Evolutionary conservation across 2,797 vertebrate species (phyloP), one percentile per base, ranked within the genome.

Genomic region (Streptopelia turtur): DNA sequence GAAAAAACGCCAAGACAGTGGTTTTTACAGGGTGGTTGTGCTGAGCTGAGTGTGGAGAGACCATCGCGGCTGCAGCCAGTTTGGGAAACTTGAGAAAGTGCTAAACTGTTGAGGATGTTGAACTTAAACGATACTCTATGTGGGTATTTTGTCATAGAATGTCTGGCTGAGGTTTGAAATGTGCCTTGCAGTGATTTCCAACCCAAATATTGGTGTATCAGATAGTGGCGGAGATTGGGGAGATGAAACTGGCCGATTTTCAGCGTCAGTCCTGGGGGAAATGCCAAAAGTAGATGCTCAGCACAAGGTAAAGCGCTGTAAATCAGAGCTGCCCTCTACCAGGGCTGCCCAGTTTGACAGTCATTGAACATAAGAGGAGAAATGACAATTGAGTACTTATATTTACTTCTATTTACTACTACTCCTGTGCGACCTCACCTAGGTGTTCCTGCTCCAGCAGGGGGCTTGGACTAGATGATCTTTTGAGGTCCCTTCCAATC

Each of bases 21-120:
- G 25, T 22, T 93, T 96, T 27, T 87, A 47, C 43, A 64, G 78
- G 55, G 60, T 83, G 75, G 75, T 93, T 87, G 20, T 11, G 1
- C 70, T 23, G 89, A 74, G 86, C 83, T 82, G 83, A 37, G 35
- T 23, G 71, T 55, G 72, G 89, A 71, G 80, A 68, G 83, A 93
- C 43, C 63, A 25, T 52, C 0, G 4, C 55, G 60, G 63, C 81
- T 16, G 2, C 88, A 89, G 90, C 90, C 83, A 70, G 87, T 0
- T 75, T 68, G 75, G 86, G 94, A 89, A 95, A 95, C 78, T 18
- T 4, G 79, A 95, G 94, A 16, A 95, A 56, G 89, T 89, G 94
- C 78, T 80, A 53, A 93, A 87, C 59, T 68, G 88, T 72, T 77
- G 78, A 79, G 86, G 77, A 70, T 77, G 70, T 91, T 83, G 79